These are phyloP conservation scores for Ashinkailepas kermadecensis DNA, from an alignment of 2,888 invertebrate genomes.

Conservation along the genomic window DNA sequence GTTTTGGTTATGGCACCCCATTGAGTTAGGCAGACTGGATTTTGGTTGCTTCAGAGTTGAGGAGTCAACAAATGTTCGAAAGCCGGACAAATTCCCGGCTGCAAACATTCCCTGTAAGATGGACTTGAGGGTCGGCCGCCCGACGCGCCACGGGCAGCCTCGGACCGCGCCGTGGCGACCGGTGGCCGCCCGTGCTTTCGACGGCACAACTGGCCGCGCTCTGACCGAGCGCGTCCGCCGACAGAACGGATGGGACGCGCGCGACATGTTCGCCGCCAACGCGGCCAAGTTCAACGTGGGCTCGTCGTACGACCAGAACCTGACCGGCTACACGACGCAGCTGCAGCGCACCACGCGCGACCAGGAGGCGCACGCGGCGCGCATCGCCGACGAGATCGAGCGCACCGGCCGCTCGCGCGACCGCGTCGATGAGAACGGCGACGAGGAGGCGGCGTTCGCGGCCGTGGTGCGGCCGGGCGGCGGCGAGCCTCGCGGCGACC, in stretches of 20 bases:
- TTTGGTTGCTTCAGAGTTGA: too few species aligned
- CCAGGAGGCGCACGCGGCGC: constrained; percentile 76
- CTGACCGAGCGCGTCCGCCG: too few species aligned
- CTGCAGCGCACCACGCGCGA: constrained; percentile 66
- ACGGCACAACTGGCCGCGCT: too few species aligned
- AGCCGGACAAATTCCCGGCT: too few species aligned
- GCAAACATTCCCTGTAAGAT: too few species aligned
- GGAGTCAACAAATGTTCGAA: too few species aligned
- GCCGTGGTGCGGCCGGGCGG: constrained; percentile 12
- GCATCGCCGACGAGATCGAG: constrained; percentile 89
- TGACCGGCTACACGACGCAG: constrained; percentile 85
- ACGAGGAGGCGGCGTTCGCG: constrained; percentile 40
- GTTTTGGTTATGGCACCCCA: too few species aligned
- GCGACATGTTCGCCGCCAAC: constrained; percentile 94
- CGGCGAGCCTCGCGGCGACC: not conserved
- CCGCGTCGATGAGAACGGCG: constrained; percentile 36
- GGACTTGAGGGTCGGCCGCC: too few species aligned
- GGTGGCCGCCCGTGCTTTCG: too few species aligned
- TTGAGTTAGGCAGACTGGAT: too few species aligned
- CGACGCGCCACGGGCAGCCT: too few species aligned
- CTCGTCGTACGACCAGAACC: constrained; percentile 82
- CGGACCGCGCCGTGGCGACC: too few species aligned
- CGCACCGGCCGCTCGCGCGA: constrained; percentile 84
- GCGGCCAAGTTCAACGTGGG: constrained; percentile 84
- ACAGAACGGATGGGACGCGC: constrained; percentile 86